Conservation (phyloP, 2,113 vertebrate genomes). For the Cephalopholis sonnerati region DNA sequence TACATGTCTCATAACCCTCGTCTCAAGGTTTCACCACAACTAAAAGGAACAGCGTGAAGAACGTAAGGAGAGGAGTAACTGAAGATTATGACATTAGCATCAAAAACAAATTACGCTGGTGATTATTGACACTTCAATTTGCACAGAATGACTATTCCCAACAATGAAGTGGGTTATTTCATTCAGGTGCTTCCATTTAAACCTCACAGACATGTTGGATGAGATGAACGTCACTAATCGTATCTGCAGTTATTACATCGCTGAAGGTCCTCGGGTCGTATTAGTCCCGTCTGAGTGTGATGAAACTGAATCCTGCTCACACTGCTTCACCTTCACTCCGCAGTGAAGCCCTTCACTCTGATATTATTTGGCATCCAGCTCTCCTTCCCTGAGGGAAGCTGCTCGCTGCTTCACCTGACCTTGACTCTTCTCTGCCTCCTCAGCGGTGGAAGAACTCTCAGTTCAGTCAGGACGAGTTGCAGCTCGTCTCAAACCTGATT, state of each 20-base stretch:
- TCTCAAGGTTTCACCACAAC: background rate
- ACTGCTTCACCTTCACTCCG: constrained; percentile 1
- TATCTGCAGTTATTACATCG: constrained; percentile 11
- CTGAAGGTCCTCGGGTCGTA: background rate
- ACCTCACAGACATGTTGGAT: background rate
- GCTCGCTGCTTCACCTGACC: constrained; percentile 42
- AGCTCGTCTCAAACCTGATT: constrained; percentile 22
- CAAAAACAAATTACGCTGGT: background rate
- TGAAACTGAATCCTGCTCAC: background rate
- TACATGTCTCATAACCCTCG: background rate
- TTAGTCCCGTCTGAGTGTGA: background rate
- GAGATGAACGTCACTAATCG: background rate
- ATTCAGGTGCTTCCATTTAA: background rate
- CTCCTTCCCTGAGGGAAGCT: constrained; percentile 20
- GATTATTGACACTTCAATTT: constrained; percentile 5
- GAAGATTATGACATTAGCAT: background rate
- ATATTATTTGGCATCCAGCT: constrained; percentile 36
- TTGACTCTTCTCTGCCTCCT: constrained; percentile 23
- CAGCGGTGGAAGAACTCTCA: background rate
- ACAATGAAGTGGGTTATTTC: background rate
- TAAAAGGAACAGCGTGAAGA: background rate
- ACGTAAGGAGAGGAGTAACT: background rate
- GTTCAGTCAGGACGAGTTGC: background rate
- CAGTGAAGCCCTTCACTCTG: constrained; percentile 10
- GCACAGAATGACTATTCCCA: background rate